These are phyloP conservation scores for Toxotes jaculatrix DNA, from an alignment of 2,113 vertebrate species.

Conservation along the genomic window DNA sequence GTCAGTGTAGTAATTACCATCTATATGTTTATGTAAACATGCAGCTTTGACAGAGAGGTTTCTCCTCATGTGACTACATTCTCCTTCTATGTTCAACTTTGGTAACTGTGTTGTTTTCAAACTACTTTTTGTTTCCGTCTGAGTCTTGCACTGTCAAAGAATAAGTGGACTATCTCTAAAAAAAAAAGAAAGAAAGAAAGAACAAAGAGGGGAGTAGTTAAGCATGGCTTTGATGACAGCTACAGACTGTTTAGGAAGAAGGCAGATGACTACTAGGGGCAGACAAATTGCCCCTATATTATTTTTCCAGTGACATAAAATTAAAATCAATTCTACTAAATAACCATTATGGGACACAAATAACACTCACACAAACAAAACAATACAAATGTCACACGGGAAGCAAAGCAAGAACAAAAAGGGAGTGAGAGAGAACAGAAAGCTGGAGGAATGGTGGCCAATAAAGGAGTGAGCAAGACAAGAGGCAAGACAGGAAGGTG, in stretches of 20 bases:
- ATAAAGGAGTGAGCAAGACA: slow-evolving; percentile 69
- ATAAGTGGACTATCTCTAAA: slow-evolving; percentile 22
- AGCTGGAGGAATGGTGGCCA: slow-evolving; percentile 61
- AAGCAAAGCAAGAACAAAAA: slow-evolving; percentile 60
- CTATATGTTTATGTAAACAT: slow-evolving; percentile 80
- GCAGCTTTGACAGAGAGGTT: slow-evolving; percentile 71
- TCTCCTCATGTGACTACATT: slow-evolving; percentile 55
- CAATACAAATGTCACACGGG: slow-evolving; percentile 84
- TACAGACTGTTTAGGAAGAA: slow-evolving; percentile 28
- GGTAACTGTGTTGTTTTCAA: slow-evolving; percentile 18
- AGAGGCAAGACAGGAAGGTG: slow-evolving; percentile 81
- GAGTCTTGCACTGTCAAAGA: slow-evolving; percentile 8
- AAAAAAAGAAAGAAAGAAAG: slow-evolving; percentile 1
- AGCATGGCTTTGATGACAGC: slow-evolving; percentile 34
- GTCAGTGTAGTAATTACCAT: slow-evolving; percentile 76
- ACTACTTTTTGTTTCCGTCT: slow-evolving; percentile 19
- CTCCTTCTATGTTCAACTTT: slow-evolving; percentile 33
- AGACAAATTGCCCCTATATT: slow-evolving; percentile 51
- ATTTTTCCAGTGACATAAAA: slow-evolving; percentile 62
- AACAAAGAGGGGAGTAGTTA: slow-evolving; percentile 44
- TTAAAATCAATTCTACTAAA: slow-evolving; percentile 64
- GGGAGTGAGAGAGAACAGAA: slow-evolving; percentile 48
- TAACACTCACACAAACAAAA: slow-evolving; percentile 61
- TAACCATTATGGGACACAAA: slow-evolving; percentile 65
- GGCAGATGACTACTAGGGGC: slow-evolving; percentile 25